Conservation (phyloP, 2,888 invertebrate species). For the Drosophila pseudotalamancana region DNA sequence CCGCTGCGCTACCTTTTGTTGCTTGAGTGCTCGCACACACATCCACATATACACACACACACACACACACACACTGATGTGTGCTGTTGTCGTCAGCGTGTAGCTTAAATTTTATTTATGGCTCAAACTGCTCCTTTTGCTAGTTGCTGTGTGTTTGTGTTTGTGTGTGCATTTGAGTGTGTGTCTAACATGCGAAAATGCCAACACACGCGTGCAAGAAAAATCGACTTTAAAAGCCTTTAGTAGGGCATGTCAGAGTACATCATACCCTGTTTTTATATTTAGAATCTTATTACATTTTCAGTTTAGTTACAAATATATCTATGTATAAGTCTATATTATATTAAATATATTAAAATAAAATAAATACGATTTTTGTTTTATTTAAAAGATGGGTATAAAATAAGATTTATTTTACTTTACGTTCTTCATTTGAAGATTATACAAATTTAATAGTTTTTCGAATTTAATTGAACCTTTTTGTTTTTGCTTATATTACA, state of each 20-base stretch:
- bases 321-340: too few relatives aligned
- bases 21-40: constrained; percentile 61
- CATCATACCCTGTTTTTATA: not conserved
- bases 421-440: too few relatives aligned
- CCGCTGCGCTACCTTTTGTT: constrained; percentile 75
- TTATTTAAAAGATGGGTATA: too few relatives aligned
- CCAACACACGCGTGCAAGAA: constrained; percentile 50
- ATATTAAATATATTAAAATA: too few relatives aligned
- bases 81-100: constrained; percentile 63
- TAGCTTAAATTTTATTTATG: constrained; percentile 78
- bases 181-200: constrained; percentile 46
- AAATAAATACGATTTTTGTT: too few relatives aligned
- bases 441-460: too few relatives aligned
- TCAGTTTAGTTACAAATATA: too few relatives aligned
- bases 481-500: too few relatives aligned
- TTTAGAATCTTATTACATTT: too few relatives aligned
- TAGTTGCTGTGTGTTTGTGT: constrained; percentile 14
- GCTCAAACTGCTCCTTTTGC: constrained; percentile 55
- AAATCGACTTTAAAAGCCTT: constrained; percentile 32
- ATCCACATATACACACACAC: constrained; percentile 14
- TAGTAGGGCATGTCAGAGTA: not conserved
- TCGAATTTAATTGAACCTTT: too few relatives aligned
- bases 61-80: constrained; percentile 17
- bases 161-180: constrained; percentile 25
- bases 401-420: too few relatives aligned